Conservation (phyloP, 1,140 invertebrate genomes). For the Venturia canescens region DNA sequence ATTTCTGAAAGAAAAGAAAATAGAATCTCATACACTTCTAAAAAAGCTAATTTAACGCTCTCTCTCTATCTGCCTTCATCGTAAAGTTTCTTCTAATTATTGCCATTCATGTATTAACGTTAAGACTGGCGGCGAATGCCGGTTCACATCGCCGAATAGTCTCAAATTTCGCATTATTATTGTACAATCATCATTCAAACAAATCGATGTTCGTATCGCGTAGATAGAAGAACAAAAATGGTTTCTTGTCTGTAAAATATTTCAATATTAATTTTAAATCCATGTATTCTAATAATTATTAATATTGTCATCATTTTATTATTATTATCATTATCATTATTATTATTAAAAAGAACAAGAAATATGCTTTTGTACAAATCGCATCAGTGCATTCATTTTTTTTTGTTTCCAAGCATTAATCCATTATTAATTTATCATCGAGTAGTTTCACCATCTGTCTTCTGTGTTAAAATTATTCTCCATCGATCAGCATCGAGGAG, state of each 20-base stretch:
- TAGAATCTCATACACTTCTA: background rate
- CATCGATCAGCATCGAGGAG: no score
- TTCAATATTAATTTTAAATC: background rate
- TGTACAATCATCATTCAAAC: background rate
- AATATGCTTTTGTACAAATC: no score
- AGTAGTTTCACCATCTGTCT: no score
- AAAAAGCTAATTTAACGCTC: conserved; percentile 1
- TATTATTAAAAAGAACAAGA: no score
- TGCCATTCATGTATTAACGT: background rate
- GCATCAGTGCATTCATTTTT: no score
- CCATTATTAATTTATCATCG: no score
- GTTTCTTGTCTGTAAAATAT: background rate
- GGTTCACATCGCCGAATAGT: conserved; percentile 4
- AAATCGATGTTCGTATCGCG: background rate
- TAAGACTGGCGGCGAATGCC: conserved; percentile 1
- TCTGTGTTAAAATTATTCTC: no score
- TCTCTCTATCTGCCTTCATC: background rate
- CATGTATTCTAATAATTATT: no score
- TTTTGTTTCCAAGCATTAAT: no score
- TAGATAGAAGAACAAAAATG: background rate
- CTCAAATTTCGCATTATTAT: conserved; percentile 7
- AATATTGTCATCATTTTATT: no score
- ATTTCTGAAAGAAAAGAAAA: background rate
- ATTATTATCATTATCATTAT: no score
- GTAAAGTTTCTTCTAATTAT: background rate